These are phyloP conservation scores for Shinisaurus crocodilurus DNA, from an alignment of 2,113 vertebrate genomes.

Conservation along the genomic window DNA sequence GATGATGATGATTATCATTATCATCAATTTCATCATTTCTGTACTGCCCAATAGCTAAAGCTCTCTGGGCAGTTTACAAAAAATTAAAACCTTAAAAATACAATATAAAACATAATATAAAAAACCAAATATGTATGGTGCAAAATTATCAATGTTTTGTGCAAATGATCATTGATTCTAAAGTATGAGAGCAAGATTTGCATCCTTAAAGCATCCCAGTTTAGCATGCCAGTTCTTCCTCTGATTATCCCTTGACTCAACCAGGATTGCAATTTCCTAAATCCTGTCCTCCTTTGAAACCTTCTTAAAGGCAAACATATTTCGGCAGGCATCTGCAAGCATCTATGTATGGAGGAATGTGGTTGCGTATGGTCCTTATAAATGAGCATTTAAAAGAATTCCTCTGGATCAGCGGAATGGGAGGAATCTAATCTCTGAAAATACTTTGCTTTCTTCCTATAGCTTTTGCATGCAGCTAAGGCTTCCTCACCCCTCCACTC, in stretches of 20 bases:
- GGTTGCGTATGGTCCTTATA: not conserved
- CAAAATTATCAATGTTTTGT: too few species aligned
- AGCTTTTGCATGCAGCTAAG: accelerated
- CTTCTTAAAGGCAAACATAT: slow-evolving; percentile 11
- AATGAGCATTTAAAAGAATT: accelerated
- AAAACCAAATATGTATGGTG: too few species aligned
- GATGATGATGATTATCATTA: not conserved
- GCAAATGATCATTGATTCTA: not conserved
- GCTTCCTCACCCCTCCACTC: not conserved
- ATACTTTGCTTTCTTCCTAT: slow-evolving; percentile 27
- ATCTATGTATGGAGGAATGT: not conserved
- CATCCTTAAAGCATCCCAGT: not conserved
- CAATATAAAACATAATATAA: too few species aligned
- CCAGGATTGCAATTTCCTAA: slow-evolving; percentile 41
- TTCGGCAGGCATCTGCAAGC: not conserved
- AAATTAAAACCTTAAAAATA: too few species aligned
- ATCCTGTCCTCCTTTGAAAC: slow-evolving; percentile 53
- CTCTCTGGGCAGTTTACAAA: too few species aligned
- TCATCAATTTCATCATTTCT: too few species aligned
- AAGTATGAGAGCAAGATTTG: accelerated
- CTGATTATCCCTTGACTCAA: not conserved
- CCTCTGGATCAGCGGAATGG: not conserved
- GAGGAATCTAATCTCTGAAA: slow-evolving; percentile 8
- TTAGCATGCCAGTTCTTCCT: not conserved
- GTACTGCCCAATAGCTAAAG: too few species aligned